Base-by-base conservation (phyloP, 1,140 invertebrate species). In the Drosophila sp. region DNA sequence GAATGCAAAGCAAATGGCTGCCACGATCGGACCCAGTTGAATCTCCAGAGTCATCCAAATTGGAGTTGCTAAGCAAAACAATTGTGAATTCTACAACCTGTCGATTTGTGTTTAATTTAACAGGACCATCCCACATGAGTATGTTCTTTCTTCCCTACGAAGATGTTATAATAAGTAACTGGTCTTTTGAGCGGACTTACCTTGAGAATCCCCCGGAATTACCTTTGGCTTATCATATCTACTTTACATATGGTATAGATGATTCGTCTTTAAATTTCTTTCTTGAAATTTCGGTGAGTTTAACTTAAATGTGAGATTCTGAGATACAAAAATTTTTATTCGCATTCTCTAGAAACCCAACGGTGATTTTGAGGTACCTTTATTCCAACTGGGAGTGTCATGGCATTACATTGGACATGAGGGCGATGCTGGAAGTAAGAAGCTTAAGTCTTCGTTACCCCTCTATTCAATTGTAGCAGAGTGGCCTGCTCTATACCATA, bases 41-140 rank as follows among this genome's bases (percentile, higher is more conserved):
- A 25, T 45, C 84, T 8, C 84, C 81, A 21, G 64, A 51, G 0
- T 7, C 46, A 34, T 59, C 72, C 0, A 65, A 9, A 0, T 58
- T 91, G 4, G 46, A 56, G 29, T 40, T 79, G 2, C n/a, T 89
- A 4, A 72, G 65, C 7, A 89, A 83, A 58, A 81, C 76, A 1
- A 41, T 70, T 0, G 6, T 71, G 0, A 67, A 76, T 9, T 48
- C 56, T 0, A 72, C 54, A 0, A 72, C 63, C 0, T 54, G 71
- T 0, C 61, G 82, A 5, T 89, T 65, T 13, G 73, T 76, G 27
- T 92, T 89, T 29, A 53, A 72, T 25, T 25, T 89, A 79, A 64
- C 77, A 93, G 96, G 96, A 54, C 95, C 96, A 1, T 93, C 95
- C 64, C 95, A 96, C 78, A 94, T 96, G 90, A 95, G 94, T n/a